These are phyloP conservation scores for Karalla daura DNA, from an alignment of 2,797 vertebrate genomes.

Conservation along the genomic window DNA sequence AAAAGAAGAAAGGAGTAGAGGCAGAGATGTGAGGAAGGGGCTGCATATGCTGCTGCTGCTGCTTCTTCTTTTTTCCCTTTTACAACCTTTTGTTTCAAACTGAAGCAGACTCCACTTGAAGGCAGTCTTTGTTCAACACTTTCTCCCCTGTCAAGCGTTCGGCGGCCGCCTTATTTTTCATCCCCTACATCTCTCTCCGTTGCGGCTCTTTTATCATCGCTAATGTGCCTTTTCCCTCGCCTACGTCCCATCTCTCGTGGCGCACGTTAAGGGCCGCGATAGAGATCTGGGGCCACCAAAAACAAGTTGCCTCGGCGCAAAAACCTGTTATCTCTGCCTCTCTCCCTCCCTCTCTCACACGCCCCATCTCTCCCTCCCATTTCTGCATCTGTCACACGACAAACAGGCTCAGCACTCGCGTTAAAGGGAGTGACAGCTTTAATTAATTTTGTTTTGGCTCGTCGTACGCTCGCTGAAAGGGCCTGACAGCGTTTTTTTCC, in stretches of 20 bases:
- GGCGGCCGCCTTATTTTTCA: too few species aligned
- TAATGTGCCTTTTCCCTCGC: constrained; percentile 3
- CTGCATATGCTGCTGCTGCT: constrained; percentile 42
- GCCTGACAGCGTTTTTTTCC: too few species aligned
- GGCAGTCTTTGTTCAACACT: constrained; percentile 6
- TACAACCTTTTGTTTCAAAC: constrained; percentile 41
- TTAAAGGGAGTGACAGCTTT: constrained; percentile 54
- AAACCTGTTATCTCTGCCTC: background rate
- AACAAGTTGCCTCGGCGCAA: constrained; percentile 8
- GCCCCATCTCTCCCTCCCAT: background rate
- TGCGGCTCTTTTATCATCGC: background rate
- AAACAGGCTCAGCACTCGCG: constrained; percentile 45
- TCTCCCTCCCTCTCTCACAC: background rate
- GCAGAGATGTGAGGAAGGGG: background rate
- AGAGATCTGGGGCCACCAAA: constrained; percentile 18
- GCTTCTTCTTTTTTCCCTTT: too few species aligned
- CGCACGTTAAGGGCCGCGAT: background rate
- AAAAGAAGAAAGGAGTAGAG: constrained; percentile 16
- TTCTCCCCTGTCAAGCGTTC: background rate
- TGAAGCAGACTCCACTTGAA: background rate
- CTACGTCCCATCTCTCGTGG: constrained; percentile 1
- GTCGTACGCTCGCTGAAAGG: constrained; percentile 14
- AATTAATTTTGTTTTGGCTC: constrained; percentile 45
- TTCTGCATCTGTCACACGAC: constrained; percentile 19
- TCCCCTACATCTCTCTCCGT: constrained; percentile 2